Percentiles rank a stretch among this genome's conserved stretches.
phyloP scores from a whole-genome alignment of 2,888 invertebrate species.

The Pasiphila rectangulata region DNA sequence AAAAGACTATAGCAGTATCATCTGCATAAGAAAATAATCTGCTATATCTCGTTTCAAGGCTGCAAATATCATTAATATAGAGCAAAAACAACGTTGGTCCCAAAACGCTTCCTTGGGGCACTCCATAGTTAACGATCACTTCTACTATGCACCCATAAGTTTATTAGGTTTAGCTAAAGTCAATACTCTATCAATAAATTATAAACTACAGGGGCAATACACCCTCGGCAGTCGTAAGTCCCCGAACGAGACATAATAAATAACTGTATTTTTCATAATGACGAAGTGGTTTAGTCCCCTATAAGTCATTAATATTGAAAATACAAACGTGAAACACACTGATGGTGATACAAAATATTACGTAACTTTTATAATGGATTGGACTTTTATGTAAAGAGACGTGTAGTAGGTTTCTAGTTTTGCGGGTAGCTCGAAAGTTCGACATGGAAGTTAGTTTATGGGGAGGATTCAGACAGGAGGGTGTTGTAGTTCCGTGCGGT shows the following conservation, averaged over 20 bases:
- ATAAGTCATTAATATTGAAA: conserved; percentile 38
- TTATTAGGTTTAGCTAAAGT: conserved; percentile 28
- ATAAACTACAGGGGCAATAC: conserved; percentile 35
- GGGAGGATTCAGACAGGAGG: not conserved
- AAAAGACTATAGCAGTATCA: no score
- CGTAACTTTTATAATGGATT: conserved; percentile 25
- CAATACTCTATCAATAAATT: conserved; percentile 33
- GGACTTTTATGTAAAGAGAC: conserved; percentile 25
- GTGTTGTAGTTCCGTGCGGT: not conserved
- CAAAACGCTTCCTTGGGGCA: no score
- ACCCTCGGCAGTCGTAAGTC: conserved; percentile 35
- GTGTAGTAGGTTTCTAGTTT: not conserved
- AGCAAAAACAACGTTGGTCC: no score
- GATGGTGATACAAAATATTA: conserved; percentile 24
- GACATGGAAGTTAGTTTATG: not conserved
- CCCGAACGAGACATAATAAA: conserved; percentile 8
- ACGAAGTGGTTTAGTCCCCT: conserved; percentile 44
- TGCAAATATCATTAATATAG: no score
- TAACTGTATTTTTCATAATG: conserved; percentile 38
- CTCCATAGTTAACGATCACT: no score
- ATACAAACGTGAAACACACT: conserved; percentile 40
- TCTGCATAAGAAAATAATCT: no score
- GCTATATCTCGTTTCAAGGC: no score
- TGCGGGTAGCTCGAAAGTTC: conserved; percentile 6
- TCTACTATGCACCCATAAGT: no score